Evolutionary conservation across 2,888 invertebrate genomes (phyloP), one percentile per base, ranked within the genome.

Genomic region (Caenorhabditis drosophilae): DNA sequence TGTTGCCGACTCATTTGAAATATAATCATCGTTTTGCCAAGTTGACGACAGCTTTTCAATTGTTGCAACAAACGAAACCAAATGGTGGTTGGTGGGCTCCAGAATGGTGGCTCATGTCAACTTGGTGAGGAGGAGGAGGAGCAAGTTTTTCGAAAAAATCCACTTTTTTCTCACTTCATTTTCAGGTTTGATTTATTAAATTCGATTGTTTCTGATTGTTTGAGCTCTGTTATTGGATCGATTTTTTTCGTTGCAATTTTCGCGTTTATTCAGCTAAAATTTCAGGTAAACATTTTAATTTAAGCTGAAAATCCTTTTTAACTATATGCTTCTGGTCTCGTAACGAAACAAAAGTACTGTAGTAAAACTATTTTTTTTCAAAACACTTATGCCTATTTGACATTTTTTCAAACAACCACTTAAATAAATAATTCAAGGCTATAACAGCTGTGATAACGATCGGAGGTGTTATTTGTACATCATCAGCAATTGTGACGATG

Each of bases 201-300:
- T 6, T 76, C 81, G 12, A 78, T 81, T n/a, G 78, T 81, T n/a
- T 63, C 74, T 2, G 81, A 82, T 41, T 82, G 76, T 48, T 44
- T 70, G 26, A 68, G 70, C 34, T 77, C 77, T 0, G 72, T 80
- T 7, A 38, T 76, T 41, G 67, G 79, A 11, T 80, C 80, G 1
- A 66, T 82, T 16, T 23, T 70, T 11, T 80, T 81, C n/a, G 81
- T 81, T 1, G 68, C 75, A 16, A 50, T 78, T 38, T 79, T 80
- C 42, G 78, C 80, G 23, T 67, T 75, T 22, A 53, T 74, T 9
- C 73, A 76, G 36, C 54, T 80, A 23, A 67, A 73, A 48, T 72
- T 59, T 11, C 70, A 67, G 53, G 71, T 68, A 7, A 38, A 20
- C 38, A n/a, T n/a, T n/a, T n/a, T n/a, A n/a, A n/a, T n/a, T n/a